phyloP scores from a whole-genome alignment of 1,140 invertebrate genomes.

The Megalonaias nervosa region DNA sequence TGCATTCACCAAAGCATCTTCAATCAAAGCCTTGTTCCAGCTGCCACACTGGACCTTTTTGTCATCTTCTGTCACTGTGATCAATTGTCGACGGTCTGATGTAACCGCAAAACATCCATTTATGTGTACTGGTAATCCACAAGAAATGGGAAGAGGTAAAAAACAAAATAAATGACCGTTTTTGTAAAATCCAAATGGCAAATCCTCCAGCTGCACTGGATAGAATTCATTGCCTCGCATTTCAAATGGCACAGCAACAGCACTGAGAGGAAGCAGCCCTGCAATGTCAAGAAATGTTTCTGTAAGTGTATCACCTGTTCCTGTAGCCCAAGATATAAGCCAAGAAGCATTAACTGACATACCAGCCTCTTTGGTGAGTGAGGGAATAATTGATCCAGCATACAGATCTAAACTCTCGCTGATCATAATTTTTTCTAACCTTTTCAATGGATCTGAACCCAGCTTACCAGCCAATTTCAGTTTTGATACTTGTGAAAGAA shows the following conservation, averaged over 20 bases:
- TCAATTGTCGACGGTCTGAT: conserved; percentile 17
- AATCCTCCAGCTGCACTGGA: background rate
- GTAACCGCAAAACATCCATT: conserved; percentile 35
- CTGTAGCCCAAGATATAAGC: conserved; percentile 25
- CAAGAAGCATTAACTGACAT: conserved; percentile 1
- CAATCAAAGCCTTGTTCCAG: conserved; percentile 14
- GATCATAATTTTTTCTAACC: background rate
- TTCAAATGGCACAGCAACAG: conserved; percentile 17
- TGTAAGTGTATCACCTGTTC: background rate
- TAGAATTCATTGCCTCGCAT: background rate
- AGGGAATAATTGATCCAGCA: background rate
- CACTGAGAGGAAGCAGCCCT: conserved; percentile 31
- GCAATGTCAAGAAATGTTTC: conserved; percentile 7
- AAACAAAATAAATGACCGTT: conserved; percentile 35
- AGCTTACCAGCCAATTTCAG: background rate
- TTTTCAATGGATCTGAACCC: background rate
- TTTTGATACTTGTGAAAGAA: background rate
- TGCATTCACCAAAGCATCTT: conserved; percentile 12
- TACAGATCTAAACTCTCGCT: background rate
- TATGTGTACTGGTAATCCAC: conserved; percentile 29
- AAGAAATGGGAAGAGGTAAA: conserved; percentile 27
- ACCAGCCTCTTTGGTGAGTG: background rate
- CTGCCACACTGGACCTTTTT: conserved; percentile 3
- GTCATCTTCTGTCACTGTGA: conserved; percentile 11
- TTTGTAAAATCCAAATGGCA: conserved; percentile 29